A percentile compares a stretch with the other conserved stretches of the same genome.
Evolutionary conservation across 2,888 invertebrate genomes (phyloP).

Genomic region (Steinernema carpocapsae): DNA sequence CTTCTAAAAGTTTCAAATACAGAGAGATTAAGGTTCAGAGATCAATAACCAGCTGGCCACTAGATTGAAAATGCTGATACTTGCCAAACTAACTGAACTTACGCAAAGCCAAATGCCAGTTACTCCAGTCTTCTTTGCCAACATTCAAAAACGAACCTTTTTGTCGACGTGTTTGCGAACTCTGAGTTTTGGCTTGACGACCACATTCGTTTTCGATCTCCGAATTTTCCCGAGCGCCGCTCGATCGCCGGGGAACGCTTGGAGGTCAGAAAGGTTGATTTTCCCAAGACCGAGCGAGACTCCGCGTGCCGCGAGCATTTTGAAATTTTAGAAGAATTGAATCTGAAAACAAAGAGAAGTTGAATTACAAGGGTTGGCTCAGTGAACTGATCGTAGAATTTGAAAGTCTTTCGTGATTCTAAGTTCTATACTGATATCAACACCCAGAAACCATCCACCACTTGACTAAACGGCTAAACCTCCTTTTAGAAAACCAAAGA

Average conservation of each 20-base stretch:
- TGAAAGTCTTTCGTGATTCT: too few relatives aligned
- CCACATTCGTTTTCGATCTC: slow-evolving; percentile 40
- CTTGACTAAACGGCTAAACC: background rate
- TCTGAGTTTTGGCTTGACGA: slow-evolving; percentile 54
- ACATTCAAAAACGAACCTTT: slow-evolving; percentile 62
- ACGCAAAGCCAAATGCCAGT: too few relatives aligned
- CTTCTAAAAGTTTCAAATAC: too few relatives aligned
- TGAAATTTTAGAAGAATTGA: slow-evolving; percentile 15
- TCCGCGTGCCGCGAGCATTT: slow-evolving; percentile 66
- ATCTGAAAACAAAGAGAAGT: background rate
- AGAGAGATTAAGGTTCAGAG: too few relatives aligned
- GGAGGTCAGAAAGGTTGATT: slow-evolving; percentile 67
- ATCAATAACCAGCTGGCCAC: too few relatives aligned
- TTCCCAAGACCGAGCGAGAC: slow-evolving; percentile 67
- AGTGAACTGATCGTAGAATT: too few relatives aligned
- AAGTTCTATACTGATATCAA: background rate
- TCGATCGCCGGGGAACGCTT: slow-evolving; percentile 54
- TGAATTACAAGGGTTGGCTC: too few relatives aligned
- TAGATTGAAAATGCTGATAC: too few relatives aligned
- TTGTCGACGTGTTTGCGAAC: slow-evolving; percentile 67
- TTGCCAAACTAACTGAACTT: too few relatives aligned
- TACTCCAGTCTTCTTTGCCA: too few relatives aligned
- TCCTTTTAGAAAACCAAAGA: too few relatives aligned
- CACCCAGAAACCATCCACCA: background rate
- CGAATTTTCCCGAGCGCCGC: slow-evolving; percentile 42